Evolutionary conservation across 2,113 vertebrate species (phyloP).

Genomic region (Pseudonaja textilis): DNA sequence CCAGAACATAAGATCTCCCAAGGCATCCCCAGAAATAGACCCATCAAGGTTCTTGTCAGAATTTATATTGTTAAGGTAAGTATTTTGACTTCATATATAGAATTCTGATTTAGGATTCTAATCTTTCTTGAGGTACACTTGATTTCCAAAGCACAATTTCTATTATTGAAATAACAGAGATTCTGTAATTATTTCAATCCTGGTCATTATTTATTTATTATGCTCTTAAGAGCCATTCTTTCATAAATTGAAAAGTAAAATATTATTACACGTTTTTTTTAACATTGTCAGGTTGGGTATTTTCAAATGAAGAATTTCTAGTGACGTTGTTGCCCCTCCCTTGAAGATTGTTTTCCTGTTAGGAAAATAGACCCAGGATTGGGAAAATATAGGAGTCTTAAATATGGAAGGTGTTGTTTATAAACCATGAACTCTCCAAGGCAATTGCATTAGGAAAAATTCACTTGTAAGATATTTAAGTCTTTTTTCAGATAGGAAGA

Average conservation of each 20-base stretch:
- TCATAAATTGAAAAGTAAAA: neutral
- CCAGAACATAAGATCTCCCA: constrained; percentile 74
- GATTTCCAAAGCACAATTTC: neutral
- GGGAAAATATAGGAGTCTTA: neutral
- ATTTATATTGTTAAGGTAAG: constrained; percentile 90
- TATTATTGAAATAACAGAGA: neutral
- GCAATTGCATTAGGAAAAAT: neutral
- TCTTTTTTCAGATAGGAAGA: neutral
- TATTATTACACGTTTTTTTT: neutral
- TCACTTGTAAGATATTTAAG: neutral
- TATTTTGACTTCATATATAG: neutral
- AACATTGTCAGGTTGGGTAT: neutral
- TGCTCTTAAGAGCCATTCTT: neutral
- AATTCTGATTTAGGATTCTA: neutral
- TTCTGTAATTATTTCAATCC: neutral
- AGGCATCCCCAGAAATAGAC: constrained; percentile 84
- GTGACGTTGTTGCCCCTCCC: neutral
- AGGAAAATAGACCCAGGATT: neutral
- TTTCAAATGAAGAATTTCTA: neutral
- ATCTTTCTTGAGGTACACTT: neutral
- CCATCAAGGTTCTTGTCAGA: constrained; percentile 86
- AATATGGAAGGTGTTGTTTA: neutral
- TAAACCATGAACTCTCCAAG: neutral
- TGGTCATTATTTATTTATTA: neutral
- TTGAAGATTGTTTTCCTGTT: neutral